phyloP scores from a whole-genome alignment of 2,797 vertebrate species.

The Fistularia tabacaria region DNA sequence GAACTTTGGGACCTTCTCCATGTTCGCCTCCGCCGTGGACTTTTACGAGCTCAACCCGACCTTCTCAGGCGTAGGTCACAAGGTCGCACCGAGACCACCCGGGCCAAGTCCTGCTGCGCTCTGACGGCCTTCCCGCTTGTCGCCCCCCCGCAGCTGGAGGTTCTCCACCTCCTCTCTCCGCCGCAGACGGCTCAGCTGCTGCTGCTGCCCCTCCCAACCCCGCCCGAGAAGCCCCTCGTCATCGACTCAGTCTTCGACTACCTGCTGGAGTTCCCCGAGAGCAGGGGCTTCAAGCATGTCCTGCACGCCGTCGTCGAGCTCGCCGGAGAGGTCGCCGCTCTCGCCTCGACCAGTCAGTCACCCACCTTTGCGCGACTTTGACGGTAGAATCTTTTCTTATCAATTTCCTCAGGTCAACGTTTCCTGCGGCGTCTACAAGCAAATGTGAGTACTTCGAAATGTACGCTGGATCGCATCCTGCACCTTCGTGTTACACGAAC shows the following conservation, averaged over 20 bases:
- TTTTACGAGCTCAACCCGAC: constrained; percentile 64
- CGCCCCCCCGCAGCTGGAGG: constrained; percentile 52
- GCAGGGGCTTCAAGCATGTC: constrained; percentile 29
- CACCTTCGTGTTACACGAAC: too few relatives aligned
- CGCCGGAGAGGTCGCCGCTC: constrained; percentile 24
- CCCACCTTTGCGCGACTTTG: not conserved
- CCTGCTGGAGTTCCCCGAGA: constrained; percentile 34
- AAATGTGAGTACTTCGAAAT: constrained; percentile 53
- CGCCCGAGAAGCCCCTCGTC: constrained; percentile 44
- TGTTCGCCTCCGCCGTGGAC: constrained; percentile 52
- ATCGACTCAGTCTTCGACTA: constrained; percentile 64
- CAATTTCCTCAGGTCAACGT: constrained; percentile 29
- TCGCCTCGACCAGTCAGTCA: not conserved
- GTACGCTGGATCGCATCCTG: too few relatives aligned
- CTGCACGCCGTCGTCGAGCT: constrained; percentile 22
- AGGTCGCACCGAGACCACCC: not conserved
- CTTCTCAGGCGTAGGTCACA: constrained; percentile 69
- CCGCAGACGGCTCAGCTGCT: constrained; percentile 61
- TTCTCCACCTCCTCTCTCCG: constrained; percentile 47
- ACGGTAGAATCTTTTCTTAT: constrained; percentile 4
- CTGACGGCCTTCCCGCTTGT: not conserved
- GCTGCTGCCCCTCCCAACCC: constrained; percentile 44
- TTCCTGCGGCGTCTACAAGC: constrained; percentile 45
- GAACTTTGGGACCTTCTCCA: constrained; percentile 70
- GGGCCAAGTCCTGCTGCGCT: not conserved